These are phyloP conservation scores for Hyposoter dolosus DNA, from an alignment of 2,888 invertebrate genomes.

Conservation along the genomic window DNA sequence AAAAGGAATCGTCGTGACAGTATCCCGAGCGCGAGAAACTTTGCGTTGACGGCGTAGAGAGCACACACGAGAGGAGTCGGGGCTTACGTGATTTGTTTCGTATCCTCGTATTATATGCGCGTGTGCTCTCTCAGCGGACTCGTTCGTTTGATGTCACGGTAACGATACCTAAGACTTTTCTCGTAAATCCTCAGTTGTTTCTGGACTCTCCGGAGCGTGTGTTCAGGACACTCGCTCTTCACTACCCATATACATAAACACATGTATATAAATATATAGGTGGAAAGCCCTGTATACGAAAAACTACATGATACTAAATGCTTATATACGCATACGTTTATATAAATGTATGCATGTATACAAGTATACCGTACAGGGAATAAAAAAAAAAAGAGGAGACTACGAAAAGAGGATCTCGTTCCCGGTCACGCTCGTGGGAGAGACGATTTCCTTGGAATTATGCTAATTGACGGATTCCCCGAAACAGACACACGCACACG, in stretches of 20 bases:
- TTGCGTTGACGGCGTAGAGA: conserved; percentile 38
- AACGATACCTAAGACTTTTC: conserved; percentile 76
- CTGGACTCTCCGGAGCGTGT: conserved; percentile 61
- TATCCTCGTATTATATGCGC: conserved; percentile 36
- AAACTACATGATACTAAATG: conserved; percentile 1
- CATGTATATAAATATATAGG: conserved; percentile 7
- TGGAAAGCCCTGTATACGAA: conserved; percentile 16
- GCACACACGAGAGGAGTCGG: conserved; percentile 50
- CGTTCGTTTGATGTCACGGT: conserved; percentile 76
- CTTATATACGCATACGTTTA: conserved; percentile 21
- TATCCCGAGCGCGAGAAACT: conserved; percentile 52
- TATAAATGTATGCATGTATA: conserved; percentile 35
- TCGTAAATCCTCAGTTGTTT: conserved; percentile 75
- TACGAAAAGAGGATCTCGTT: conserved; percentile 62
- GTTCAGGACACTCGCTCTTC: conserved; percentile 61
- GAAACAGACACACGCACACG: conserved; percentile 72
- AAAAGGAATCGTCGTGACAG: conserved; percentile 52
- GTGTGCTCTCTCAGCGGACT: conserved; percentile 60
- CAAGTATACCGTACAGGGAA: conserved; percentile 54
- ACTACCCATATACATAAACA: conserved; percentile 26
- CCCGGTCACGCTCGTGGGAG: conserved; percentile 74
- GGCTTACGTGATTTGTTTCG: conserved; percentile 77
- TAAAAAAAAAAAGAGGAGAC: conserved; percentile 63
- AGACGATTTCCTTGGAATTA: conserved; percentile 83
- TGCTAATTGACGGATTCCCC: conserved; percentile 80